phyloP scores from a whole-genome alignment of 2,797 vertebrate species.

The Artibeus lituratus region DNA sequence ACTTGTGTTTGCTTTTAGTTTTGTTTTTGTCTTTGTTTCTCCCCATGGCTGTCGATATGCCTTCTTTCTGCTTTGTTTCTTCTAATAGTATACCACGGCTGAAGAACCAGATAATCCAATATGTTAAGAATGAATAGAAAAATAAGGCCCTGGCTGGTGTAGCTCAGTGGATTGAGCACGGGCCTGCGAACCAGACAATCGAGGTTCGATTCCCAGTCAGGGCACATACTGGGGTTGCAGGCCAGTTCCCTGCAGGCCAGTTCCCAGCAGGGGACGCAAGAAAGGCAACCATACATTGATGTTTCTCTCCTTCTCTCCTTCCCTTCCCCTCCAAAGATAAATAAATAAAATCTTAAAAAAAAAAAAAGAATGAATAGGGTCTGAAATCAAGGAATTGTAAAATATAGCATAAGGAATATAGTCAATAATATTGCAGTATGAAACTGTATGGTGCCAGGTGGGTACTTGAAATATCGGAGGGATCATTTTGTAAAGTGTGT shows the following conservation, averaged over 20 bases:
- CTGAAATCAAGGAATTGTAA: background rate
- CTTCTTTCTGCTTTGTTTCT: slow-evolving; percentile 27
- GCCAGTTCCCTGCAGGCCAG: too few species aligned
- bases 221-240: too few species aligned
- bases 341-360: too few species aligned
- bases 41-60: background rate
- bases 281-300: too few species aligned
- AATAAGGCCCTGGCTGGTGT: too few species aligned
- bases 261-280: too few species aligned
- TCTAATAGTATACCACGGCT: background rate
- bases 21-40: slow-evolving; percentile 15
- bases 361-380: background rate
- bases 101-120: slow-evolving; percentile 1
- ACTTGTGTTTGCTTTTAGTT: background rate
- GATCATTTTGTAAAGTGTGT: background rate
- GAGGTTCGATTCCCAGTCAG: too few species aligned
- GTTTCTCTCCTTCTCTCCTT: too few species aligned
- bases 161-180: too few species aligned
- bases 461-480: background rate
- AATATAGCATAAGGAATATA: background rate
- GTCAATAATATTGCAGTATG: background rate
- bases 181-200: too few species aligned
- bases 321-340: too few species aligned
- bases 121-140: background rate
- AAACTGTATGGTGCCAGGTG: background rate